Evolutionary conservation across 2,797 vertebrate genomes (phyloP).

Genomic region (Meriones psammophilus): DNA sequence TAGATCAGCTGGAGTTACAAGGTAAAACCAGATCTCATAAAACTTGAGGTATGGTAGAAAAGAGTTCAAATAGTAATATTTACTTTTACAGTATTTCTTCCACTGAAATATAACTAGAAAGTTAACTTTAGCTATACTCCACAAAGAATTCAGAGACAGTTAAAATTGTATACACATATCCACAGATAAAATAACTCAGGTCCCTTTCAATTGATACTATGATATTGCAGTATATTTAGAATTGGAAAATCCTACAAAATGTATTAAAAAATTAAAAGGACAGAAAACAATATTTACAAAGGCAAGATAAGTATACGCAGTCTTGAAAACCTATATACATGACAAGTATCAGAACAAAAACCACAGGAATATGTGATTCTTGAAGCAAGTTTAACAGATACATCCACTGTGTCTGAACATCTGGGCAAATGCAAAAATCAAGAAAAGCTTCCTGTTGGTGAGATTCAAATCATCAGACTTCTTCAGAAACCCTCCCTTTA

Average conservation of each 20-base stretch:
- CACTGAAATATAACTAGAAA: background rate
- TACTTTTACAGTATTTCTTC: background rate
- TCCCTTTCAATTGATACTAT: background rate
- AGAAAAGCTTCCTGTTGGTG: background rate
- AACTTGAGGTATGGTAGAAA: background rate
- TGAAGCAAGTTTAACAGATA: background rate
- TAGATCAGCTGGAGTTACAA: background rate
- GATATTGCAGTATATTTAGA: background rate
- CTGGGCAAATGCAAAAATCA: background rate
- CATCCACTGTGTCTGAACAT: background rate
- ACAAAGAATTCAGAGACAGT: background rate
- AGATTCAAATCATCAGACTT: background rate
- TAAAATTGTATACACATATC: background rate
- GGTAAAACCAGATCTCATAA: background rate
- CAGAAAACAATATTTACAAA: constrained; percentile 40
- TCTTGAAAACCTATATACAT: constrained; percentile 28
- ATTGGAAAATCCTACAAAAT: background rate
- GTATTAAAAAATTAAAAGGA: background rate
- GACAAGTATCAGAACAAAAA: constrained; percentile 28
- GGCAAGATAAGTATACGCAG: background rate
- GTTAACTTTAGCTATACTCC: background rate
- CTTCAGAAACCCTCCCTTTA: background rate
- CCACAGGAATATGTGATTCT: background rate
- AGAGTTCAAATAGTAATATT: background rate
- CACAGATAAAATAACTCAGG: background rate